A percentile compares a stretch with the other conserved stretches of the same genome.
These are phyloP conservation scores for Rhynchotus rufescens DNA, from an alignment of 2,797 vertebrate genomes.

Conservation along the genomic window DNA sequence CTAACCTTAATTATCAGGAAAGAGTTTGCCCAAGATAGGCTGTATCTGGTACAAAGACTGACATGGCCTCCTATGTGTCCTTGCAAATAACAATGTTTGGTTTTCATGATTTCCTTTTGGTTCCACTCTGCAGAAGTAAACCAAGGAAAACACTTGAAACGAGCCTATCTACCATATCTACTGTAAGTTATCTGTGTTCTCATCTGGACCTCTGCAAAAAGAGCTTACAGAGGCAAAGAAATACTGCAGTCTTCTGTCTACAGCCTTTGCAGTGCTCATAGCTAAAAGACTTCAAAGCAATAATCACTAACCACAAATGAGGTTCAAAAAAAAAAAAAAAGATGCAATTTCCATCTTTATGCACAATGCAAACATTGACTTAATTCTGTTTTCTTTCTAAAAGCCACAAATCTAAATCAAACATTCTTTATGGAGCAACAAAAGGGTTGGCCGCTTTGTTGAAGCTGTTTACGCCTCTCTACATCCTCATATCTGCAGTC, in stretches of 20 bases:
- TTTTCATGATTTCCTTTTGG: not conserved
- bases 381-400: not conserved
- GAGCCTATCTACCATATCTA: not conserved
- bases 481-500: not conserved
- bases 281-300: not conserved
- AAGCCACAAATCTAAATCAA: not conserved
- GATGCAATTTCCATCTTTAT: not conserved
- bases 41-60: conserved; percentile 32
- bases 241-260: not conserved
- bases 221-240: not conserved
- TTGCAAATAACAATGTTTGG: not conserved
- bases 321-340: not conserved
- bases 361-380: not conserved
- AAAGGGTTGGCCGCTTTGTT: not conserved
- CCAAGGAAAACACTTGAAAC: not conserved
- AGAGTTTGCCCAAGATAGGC: conserved; percentile 65
- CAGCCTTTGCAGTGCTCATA: not conserved
- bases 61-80: not conserved
- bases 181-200: not conserved
- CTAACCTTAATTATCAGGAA: conserved; percentile 58
- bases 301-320: not conserved
- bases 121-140: not conserved
- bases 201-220: not conserved
- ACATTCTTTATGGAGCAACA: not conserved
- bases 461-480: not conserved